These are phyloP conservation scores for Grus americana DNA, from an alignment of 2,113 vertebrate species.

Conservation along the genomic window DNA sequence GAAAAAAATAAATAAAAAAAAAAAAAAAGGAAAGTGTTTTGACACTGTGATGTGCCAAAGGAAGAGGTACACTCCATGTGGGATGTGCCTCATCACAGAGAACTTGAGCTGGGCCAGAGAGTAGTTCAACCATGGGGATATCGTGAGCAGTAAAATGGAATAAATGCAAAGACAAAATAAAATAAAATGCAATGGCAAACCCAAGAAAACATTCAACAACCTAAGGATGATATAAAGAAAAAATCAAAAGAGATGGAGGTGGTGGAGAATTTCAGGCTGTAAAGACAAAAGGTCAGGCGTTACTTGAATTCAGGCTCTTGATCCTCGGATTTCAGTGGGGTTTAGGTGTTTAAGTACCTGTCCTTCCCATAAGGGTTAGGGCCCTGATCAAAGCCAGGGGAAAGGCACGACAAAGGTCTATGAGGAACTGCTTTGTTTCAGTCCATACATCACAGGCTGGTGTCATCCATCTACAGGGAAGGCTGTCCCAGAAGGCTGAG, in stretches of 20 bases:
- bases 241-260: accelerated
- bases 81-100: neutral
- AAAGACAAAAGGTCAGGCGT: neutral
- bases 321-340: accelerated
- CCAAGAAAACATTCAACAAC: neutral
- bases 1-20: neutral
- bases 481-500: slow-evolving; percentile 3
- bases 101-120: neutral
- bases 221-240: neutral
- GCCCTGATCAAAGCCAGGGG: neutral
- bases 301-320: neutral
- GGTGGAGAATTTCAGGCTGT: neutral
- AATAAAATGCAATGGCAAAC: neutral
- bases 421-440: neutral
- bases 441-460: neutral
- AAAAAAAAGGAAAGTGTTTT: neutral
- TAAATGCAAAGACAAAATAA: neutral
- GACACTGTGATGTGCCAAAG: neutral
- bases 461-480: slow-evolving; percentile 10
- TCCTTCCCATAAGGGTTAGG: neutral
- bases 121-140: neutral
- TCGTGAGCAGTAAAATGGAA: neutral
- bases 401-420: neutral
- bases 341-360: neutral
- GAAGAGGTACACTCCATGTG: neutral